Evolutionary conservation across 2,113 vertebrate genomes (phyloP), one percentile per base, ranked within the genome.

Genomic region (Opisthocomus hoazin): DNA sequence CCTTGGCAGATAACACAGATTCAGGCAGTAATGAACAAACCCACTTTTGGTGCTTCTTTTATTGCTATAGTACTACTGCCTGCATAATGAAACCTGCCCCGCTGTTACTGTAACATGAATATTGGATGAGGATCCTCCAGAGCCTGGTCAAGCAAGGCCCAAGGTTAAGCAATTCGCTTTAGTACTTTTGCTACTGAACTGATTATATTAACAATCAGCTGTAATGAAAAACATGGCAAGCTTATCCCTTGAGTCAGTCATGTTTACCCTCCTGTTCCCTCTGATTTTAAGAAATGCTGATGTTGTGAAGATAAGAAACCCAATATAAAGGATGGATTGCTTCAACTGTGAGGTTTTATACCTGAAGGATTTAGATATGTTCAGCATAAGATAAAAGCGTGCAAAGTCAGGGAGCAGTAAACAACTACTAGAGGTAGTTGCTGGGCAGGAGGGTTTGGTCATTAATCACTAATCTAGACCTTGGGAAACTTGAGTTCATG

Each of bases 221-320:
- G 9, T 79, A 85, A 84, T 83, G 84, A 91, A 94, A 89, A 93
- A 89, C 63, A 78, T 26, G 48, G 68, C 73, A 76, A 85, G 61
- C 39, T 87, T 53, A 82, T 94, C 87, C 93, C 92, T 88, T 1
- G 65, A 92, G 88, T 88, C 84, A 92, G 57, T 80, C 23, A 3
- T 30, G 48, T 89, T 92, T 79, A 92, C 63, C n/a, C 54, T 92
- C 37, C 43, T 54, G 48, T 77, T 88, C 54, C 36, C 77, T 89
- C 84, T 75, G 75, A 85, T 82, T 93, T 93, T 60, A 87, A 95
- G 84, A 87, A 84, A 79, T 7, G 65, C 50, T 92, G 81, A 89
- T 69, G 11, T 4, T 2, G 74, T 15, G 3, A 87, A 43, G 84
- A 79, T 83, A 76, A 76, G 50, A 89, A 95, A 85, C 74, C 26